Conservation (phyloP, 1,140 invertebrate species). For the Eciton burchellii region DNA sequence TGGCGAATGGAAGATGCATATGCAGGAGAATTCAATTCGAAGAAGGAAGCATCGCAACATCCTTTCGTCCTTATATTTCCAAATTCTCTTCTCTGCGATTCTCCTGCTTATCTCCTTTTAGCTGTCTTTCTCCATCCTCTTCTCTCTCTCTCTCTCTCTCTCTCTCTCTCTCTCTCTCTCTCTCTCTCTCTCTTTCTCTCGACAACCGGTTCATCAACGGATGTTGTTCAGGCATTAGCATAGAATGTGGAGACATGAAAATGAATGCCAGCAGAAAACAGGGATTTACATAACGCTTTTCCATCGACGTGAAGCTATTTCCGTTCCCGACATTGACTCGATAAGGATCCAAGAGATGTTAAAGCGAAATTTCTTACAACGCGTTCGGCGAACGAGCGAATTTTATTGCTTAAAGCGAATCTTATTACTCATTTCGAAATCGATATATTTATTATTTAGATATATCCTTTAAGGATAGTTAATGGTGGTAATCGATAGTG, state of each 20-base stretch:
- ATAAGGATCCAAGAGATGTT: slow-evolving; percentile 7
- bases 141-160: slow-evolving; percentile 9
- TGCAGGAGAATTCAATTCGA: too few species aligned
- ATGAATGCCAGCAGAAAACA: slow-evolving; percentile 82
- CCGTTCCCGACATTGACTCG: slow-evolving; percentile 67
- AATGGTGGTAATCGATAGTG: not conserved
- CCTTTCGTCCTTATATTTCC: too few species aligned
- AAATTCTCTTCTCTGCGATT: too few species aligned
- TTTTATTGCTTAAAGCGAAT: not conserved
- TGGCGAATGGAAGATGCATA: too few species aligned
- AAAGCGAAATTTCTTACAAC: slow-evolving; percentile 32
- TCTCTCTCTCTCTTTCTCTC: slow-evolving; percentile 13
- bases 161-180: slow-evolving; percentile 3
- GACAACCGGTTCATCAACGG: slow-evolving; percentile 29
- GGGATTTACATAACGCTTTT: slow-evolving; percentile 84
- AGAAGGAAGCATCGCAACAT: too few species aligned
- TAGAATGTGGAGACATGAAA: slow-evolving; percentile 79
- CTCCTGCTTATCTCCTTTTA: too few species aligned
- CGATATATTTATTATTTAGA: slow-evolving; percentile 3
- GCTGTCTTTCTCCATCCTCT: not conserved
- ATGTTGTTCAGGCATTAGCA: slow-evolving; percentile 75
- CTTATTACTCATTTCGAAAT: slow-evolving; percentile 10
- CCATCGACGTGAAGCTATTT: slow-evolving; percentile 80
- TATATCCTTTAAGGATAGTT: too few species aligned
- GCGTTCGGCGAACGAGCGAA: not conserved